Evolutionary conservation across 2,113 vertebrate genomes (phyloP).

Genomic region (Salvator merianae): DNA sequence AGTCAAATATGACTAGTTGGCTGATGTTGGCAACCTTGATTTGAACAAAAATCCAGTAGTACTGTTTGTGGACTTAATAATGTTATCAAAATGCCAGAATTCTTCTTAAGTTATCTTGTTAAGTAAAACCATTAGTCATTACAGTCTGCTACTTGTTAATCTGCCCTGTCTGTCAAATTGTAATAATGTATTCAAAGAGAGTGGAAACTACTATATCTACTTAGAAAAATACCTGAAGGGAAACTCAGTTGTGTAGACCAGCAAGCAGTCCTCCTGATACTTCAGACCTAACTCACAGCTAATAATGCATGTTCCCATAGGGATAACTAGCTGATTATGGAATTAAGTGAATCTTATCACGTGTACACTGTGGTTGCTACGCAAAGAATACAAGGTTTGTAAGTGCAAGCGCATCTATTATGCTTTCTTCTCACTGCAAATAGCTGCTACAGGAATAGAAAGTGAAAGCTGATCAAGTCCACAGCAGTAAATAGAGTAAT

Average conservation of each 20-base stretch:
- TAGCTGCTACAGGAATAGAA: background rate
- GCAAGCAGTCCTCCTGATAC: background rate
- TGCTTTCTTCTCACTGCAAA: background rate
- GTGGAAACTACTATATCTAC: background rate
- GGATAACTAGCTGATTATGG: background rate
- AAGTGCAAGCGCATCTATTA: too few relatives aligned
- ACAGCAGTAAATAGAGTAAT: background rate
- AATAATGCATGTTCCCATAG: background rate
- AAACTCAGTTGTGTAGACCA: background rate
- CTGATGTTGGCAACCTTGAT: too few relatives aligned
- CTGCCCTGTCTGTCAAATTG: background rate
- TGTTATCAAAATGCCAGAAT: background rate
- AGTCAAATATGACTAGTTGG: too few relatives aligned
- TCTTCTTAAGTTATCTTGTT: background rate
- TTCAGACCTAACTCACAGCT: background rate
- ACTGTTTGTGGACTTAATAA: background rate
- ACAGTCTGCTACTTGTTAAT: background rate
- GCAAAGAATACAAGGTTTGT: background rate
- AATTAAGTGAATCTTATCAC: too few relatives aligned
- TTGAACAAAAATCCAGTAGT: background rate
- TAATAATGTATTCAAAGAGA: background rate
- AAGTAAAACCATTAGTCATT: background rate
- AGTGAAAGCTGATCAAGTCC: too few relatives aligned
- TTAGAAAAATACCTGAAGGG: background rate
- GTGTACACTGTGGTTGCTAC: background rate